These are phyloP conservation scores for Scomber japonicus DNA, from an alignment of 2,113 vertebrate species.

Conservation along the genomic window DNA sequence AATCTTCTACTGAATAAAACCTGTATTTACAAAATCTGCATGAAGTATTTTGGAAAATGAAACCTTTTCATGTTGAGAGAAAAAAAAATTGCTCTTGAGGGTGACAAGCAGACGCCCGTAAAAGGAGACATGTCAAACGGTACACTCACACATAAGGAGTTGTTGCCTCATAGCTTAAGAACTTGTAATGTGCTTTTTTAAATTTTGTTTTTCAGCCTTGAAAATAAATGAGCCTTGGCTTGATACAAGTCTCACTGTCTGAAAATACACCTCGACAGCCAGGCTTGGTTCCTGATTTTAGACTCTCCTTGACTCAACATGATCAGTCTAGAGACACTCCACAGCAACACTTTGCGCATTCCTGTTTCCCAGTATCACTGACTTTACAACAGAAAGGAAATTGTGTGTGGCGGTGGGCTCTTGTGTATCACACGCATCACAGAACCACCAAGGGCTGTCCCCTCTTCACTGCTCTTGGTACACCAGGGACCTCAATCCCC, in stretches of 20 bases:
- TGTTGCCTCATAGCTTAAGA: background rate
- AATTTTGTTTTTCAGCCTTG: no score
- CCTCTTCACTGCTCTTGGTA: slow-evolving; percentile 46
- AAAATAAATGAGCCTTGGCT: background rate
- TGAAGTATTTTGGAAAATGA: slow-evolving; percentile 21
- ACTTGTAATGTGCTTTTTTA: background rate
- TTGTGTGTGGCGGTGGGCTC: slow-evolving; percentile 25
- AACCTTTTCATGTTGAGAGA: slow-evolving; percentile 11
- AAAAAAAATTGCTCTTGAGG: background rate
- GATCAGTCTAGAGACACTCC: slow-evolving; percentile 22
- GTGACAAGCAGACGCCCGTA: slow-evolving; percentile 25
- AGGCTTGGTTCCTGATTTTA: background rate
- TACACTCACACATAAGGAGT: slow-evolving; percentile 3
- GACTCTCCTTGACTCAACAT: slow-evolving; percentile 1
- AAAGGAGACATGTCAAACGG: slow-evolving; percentile 11
- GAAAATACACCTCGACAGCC: background rate
- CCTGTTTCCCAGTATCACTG: slow-evolving; percentile 34
- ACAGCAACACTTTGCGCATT: slow-evolving; percentile 16
- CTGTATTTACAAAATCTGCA: slow-evolving; percentile 14
- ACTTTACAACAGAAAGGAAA: slow-evolving; percentile 26
- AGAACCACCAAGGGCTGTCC: slow-evolving; percentile 23
- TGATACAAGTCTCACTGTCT: slow-evolving; percentile 13
- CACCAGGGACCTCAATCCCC: slow-evolving; percentile 48
- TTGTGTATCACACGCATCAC: slow-evolving; percentile 34
- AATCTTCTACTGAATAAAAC: slow-evolving; percentile 8